A percentile compares a stretch with the other conserved stretches of the same genome.
Evolutionary conservation across 1,140 invertebrate genomes (phyloP).

Genomic region (Calephelis virginiensis): DNA sequence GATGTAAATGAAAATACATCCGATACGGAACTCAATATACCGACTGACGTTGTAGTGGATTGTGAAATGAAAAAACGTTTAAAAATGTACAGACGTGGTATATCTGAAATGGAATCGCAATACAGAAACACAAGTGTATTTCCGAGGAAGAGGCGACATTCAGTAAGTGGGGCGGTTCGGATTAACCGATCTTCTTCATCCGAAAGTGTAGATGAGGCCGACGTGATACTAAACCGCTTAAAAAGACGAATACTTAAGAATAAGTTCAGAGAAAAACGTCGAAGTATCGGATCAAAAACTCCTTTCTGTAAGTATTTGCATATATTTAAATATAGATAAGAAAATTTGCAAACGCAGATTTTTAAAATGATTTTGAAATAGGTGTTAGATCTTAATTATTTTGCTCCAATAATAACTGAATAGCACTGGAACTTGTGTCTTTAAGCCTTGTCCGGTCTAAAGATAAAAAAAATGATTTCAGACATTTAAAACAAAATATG

Average conservation of each 20-base stretch:
- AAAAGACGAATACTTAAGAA: constrained; percentile 75
- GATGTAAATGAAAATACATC: constrained; percentile 48
- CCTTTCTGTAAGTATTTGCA: constrained; percentile 30
- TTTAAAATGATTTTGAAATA: too few species aligned
- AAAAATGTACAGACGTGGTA: constrained; percentile 71
- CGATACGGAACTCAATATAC: constrained; percentile 63
- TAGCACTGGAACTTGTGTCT: too few species aligned
- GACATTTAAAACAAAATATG: too few species aligned
- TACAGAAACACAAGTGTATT: constrained; percentile 44
- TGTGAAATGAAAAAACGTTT: constrained; percentile 72
- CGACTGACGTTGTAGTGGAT: constrained; percentile 62
- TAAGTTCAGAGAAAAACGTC: constrained; percentile 70
- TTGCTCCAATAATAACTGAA: too few species aligned
- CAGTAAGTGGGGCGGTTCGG: constrained; percentile 53
- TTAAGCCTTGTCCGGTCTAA: too few species aligned
- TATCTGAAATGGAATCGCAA: constrained; percentile 67
- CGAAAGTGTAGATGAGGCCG: constrained; percentile 75
- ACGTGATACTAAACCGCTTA: constrained; percentile 71
- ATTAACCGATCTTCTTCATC: constrained; percentile 66
- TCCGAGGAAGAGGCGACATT: constrained; percentile 55
- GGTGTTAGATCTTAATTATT: too few species aligned
- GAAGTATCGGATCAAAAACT: constrained; percentile 45
- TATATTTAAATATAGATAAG: too few species aligned
- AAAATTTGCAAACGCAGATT: too few species aligned
- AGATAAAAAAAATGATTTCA: too few species aligned